These are phyloP conservation scores for Mimumesa dahlbomi DNA, from an alignment of 2,888 invertebrate species.

Conservation along the genomic window DNA sequence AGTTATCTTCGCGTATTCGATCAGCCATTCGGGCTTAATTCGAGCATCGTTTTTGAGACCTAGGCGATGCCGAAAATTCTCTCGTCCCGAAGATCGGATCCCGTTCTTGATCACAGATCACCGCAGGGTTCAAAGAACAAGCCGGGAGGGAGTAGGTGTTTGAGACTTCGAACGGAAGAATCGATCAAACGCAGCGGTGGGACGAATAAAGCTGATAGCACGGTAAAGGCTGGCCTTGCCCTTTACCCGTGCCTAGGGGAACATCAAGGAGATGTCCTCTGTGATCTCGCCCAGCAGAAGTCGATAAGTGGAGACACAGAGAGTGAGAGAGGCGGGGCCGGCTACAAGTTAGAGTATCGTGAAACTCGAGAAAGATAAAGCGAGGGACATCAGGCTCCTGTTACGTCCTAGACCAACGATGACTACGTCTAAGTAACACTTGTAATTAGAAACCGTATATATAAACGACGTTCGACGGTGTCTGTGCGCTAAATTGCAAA, in stretches of 20 bases:
- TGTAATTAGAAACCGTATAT: slow-evolving; percentile 35
- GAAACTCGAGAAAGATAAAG: slow-evolving; percentile 33
- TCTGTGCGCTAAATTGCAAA: too few relatives aligned
- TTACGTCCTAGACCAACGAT: slow-evolving; percentile 20
- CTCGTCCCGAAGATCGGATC: slow-evolving; percentile 21
- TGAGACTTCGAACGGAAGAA: slow-evolving; percentile 51
- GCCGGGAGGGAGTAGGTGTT: slow-evolving; percentile 37
- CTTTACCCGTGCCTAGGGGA: slow-evolving; percentile 33
- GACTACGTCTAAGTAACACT: background rate
- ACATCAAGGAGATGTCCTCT: slow-evolving; percentile 59
- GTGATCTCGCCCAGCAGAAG: slow-evolving; percentile 56
- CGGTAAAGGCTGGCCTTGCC: slow-evolving; percentile 36
- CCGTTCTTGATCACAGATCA: slow-evolving; percentile 45
- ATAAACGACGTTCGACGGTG: background rate
- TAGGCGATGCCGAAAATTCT: slow-evolving; percentile 6
- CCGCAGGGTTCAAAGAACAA: slow-evolving; percentile 49
- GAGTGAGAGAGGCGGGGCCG: background rate
- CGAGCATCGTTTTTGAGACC: too few relatives aligned
- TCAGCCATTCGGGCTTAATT: too few relatives aligned
- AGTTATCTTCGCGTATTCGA: too few relatives aligned
- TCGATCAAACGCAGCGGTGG: slow-evolving; percentile 54
- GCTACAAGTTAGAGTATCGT: slow-evolving; percentile 29
- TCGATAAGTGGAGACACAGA: slow-evolving; percentile 38
- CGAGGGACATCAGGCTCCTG: background rate
- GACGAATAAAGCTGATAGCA: slow-evolving; percentile 51